Percentiles rank a stretch among this genome's conserved stretches.
Conservation (phyloP, 92 coral and sea anemone species). For the Umimayanthus kanabou region DNA sequence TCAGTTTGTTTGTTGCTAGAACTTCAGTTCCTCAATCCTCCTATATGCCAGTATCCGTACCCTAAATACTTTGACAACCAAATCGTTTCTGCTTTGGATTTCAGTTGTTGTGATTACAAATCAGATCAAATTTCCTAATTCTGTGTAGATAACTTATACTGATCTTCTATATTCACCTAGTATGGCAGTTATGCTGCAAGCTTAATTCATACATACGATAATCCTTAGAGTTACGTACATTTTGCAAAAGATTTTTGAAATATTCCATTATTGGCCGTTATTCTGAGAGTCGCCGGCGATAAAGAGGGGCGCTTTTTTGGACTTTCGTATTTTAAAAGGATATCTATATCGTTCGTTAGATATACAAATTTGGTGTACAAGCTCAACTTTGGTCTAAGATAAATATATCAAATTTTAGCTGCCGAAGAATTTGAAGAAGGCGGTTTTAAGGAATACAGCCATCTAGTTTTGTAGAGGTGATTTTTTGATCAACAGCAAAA, state of each 20-base stretch:
- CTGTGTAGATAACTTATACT: neutral
- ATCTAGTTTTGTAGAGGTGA: too few relatives aligned
- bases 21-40: too few relatives aligned
- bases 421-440: too few relatives aligned
- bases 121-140: too few relatives aligned
- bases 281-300: neutral
- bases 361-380: too few relatives aligned
- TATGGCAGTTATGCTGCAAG: neutral
- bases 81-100: neutral
- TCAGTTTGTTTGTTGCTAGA: neutral
- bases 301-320: neutral
- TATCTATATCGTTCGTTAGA: too few relatives aligned
- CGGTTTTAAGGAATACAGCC: too few relatives aligned
- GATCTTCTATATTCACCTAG: neutral
- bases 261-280: neutral
- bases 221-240: neutral
- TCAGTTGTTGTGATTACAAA: neutral
- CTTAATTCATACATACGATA: neutral
- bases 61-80: too few relatives aligned
- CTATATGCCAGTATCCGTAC: neutral
- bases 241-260: neutral
- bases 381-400: too few relatives aligned
- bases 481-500: too few relatives aligned
- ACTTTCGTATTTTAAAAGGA: neutral
- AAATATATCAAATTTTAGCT: too few relatives aligned